A percentile compares a stretch with the other conserved stretches of the same genome.
Conservation (phyloP, 2,888 invertebrate genomes). For the Callyntrura sp. region DNA sequence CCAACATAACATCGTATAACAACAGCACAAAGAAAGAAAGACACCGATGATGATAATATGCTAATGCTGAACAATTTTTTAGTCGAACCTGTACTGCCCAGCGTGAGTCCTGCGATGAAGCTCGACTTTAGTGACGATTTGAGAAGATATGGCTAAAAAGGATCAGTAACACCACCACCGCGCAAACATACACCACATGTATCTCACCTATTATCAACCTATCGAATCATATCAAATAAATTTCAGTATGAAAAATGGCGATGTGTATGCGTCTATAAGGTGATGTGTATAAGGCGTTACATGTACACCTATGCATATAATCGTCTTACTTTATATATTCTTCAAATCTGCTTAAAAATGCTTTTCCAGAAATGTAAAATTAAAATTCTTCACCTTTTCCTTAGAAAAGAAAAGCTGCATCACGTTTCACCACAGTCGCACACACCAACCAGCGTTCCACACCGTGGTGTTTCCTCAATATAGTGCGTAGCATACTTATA, state of each 20-base stretch:
- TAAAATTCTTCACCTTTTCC: conserved; percentile 9
- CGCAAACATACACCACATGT: conserved; percentile 50
- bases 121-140: conserved; percentile 41
- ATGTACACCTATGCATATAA: neutral
- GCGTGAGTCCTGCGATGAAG: conserved; percentile 63
- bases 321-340: neutral
- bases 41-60: conserved; percentile 58
- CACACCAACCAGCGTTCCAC: neutral
- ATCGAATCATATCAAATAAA: conserved; percentile 59
- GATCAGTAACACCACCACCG: conserved; percentile 48
- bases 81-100: conserved; percentile 64
- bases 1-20: neutral
- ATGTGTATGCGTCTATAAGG: neutral
- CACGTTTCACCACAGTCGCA: neutral
- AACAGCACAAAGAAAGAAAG: conserved; percentile 2
- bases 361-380: conserved; percentile 61
- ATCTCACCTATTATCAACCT: conserved; percentile 55
- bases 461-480: conserved; percentile 26
- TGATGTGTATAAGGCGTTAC: neutral
- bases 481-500: neutral
- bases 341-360: neutral
- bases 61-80: conserved; percentile 45
- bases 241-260: conserved; percentile 43
- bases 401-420: neutral
- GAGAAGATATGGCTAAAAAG: conserved; percentile 50